These are phyloP conservation scores for Spheniscus mendiculus DNA, from an alignment of 2,113 vertebrate species.

Conservation along the genomic window DNA sequence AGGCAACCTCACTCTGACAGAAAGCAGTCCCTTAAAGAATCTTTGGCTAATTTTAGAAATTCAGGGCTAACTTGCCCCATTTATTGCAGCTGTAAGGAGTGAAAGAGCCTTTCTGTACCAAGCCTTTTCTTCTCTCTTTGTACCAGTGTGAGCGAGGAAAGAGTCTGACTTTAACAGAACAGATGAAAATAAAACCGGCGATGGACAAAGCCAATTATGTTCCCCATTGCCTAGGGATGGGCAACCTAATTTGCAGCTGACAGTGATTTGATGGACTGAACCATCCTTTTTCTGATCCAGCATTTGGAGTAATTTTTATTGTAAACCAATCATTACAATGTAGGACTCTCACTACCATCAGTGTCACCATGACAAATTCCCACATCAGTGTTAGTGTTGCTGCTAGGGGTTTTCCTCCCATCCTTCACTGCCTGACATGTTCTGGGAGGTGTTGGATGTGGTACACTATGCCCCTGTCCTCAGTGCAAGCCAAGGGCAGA, in stretches of 20 bases:
- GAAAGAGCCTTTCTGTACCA: not conserved
- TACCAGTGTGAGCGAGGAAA: not conserved
- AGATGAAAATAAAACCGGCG: slow-evolving; percentile 57
- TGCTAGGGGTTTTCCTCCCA: not conserved
- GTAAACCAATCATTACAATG: slow-evolving; percentile 40
- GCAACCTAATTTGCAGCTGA: slow-evolving; percentile 68
- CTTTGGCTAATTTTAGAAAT: slow-evolving; percentile 3
- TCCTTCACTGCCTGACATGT: not conserved
- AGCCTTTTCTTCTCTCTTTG: not conserved
- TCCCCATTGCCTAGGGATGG: slow-evolving; percentile 66
- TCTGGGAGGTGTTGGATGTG: not conserved
- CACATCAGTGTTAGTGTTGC: not conserved
- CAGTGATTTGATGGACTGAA: slow-evolving; percentile 58
- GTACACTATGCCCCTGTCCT: not conserved
- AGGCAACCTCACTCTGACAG: not conserved
- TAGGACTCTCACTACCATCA: slow-evolving; percentile 30
- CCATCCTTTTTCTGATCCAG: slow-evolving; percentile 43
- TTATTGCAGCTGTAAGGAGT: not conserved
- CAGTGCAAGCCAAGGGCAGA: not conserved
- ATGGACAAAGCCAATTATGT: slow-evolving; percentile 58
- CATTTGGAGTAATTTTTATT: slow-evolving; percentile 51
- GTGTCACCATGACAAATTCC: slow-evolving; percentile 53
- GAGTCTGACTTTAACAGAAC: slow-evolving; percentile 26
- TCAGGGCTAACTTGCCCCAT: not conserved
- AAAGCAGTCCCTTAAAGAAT: not conserved